These are phyloP conservation scores for Cydia splendana DNA, from an alignment of 1,140 invertebrate species.

Conservation along the genomic window DNA sequence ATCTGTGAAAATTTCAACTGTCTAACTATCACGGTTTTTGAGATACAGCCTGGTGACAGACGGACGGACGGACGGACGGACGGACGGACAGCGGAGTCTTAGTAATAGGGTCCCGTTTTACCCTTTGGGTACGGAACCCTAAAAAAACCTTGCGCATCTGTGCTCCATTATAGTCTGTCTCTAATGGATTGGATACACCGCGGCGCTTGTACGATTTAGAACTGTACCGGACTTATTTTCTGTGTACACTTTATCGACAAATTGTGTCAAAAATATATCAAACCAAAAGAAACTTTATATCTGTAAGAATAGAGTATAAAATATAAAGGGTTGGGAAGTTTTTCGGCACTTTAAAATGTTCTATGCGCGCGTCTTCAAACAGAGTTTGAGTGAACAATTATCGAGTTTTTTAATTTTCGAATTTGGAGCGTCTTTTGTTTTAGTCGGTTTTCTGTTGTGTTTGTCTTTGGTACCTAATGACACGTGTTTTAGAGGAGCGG, in stretches of 20 bases:
- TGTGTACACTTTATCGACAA: background rate
- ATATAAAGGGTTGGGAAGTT: background rate
- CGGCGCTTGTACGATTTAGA: slow-evolving; percentile 13
- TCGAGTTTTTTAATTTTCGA: slow-evolving; percentile 1
- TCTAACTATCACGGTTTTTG: too few species aligned
- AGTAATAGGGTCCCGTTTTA: too few species aligned
- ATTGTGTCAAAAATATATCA: background rate
- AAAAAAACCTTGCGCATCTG: background rate
- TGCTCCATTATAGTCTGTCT: background rate
- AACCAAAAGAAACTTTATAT: background rate
- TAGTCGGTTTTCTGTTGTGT: background rate
- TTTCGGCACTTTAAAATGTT: background rate
- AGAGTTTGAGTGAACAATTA: background rate
- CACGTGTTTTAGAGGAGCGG: background rate
- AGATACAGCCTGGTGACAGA: too few species aligned
- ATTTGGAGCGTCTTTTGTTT: background rate
- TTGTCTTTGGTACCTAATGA: background rate
- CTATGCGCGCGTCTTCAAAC: background rate
- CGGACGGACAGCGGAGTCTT: too few species aligned
- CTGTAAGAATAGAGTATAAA: background rate
- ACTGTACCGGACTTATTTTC: background rate
- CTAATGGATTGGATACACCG: slow-evolving; percentile 25
- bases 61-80: too few species aligned
- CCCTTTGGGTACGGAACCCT: too few species aligned
- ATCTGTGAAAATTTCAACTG: too few species aligned